A percentile compares a stretch with the other conserved stretches of the same genome.
These are phyloP conservation scores for Emydoidea blandingii DNA, from an alignment of 2,797 vertebrate species.

Conservation along the genomic window DNA sequence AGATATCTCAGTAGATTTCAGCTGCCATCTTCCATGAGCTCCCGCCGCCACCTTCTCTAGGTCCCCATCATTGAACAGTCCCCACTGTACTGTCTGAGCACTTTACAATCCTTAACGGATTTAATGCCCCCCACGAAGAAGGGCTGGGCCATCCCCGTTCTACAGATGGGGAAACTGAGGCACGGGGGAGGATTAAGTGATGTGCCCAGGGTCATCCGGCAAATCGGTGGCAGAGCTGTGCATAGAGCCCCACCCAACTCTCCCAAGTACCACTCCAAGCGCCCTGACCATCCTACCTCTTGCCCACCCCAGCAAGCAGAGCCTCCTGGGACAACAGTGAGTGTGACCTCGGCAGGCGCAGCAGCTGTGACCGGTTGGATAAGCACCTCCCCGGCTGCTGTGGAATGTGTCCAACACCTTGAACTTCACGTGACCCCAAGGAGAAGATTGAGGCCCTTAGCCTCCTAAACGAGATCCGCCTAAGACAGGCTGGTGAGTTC, in stretches of 20 bases:
- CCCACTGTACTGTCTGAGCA: not conserved
- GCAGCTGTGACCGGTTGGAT: not conserved
- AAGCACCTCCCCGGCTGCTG: not conserved
- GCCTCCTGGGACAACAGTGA: not conserved
- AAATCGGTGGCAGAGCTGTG: not conserved
- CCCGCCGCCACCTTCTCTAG: not conserved
- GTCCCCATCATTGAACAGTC: not conserved
- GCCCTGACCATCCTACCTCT: too few relatives aligned
- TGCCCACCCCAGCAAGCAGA: not conserved
- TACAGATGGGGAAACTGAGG: not conserved
- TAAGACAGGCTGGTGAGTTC: not conserved
- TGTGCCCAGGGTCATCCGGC: not conserved
- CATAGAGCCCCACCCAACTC: not conserved
- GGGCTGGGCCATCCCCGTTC: not conserved
- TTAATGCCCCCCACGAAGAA: not conserved
- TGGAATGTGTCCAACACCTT: not conserved
- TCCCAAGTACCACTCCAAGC: not conserved
- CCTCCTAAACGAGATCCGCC: not conserved
- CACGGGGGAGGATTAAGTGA: not conserved
- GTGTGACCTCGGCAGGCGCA: not conserved
- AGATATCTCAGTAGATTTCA: not conserved
- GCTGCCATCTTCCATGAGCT: not conserved
- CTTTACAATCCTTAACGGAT: not conserved
- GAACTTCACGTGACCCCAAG: not conserved
- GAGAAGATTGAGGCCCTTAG: not conserved